Evolutionary conservation across 1,140 invertebrate species (phyloP).

Genomic region (Atopsyche davidsoni): DNA sequence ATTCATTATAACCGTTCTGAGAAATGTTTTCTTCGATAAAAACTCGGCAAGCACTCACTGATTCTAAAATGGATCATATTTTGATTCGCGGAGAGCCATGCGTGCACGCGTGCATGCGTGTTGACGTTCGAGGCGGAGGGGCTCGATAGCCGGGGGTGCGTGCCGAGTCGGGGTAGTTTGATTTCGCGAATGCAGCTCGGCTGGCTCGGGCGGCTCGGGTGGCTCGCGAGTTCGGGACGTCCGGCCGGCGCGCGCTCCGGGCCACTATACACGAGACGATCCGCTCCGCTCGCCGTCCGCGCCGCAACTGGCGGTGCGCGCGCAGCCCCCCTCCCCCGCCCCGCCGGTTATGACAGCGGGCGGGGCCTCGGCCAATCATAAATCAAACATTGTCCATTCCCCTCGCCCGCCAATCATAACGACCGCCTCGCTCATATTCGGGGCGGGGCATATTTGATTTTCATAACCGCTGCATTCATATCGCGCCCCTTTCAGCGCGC

Average conservation of each 20-base stretch:
- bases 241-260: conserved; percentile 33
- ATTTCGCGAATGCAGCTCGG: no score
- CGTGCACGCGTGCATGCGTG: conserved; percentile 33
- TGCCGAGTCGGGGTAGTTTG: conserved; percentile 42
- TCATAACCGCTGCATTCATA: conserved; percentile 52
- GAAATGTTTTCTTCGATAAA: no score
- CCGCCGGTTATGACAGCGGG: conserved; percentile 48
- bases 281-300: conserved; percentile 39
- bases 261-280: no score
- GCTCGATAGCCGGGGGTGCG: conserved; percentile 8
- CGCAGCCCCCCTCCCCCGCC: conserved; percentile 39
- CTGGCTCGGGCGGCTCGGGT: conserved; percentile 40
- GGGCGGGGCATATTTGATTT: conserved; percentile 51
- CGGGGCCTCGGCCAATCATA: conserved; percentile 47
- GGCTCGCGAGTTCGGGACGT: conserved; percentile 33
- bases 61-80: no score
- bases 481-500: conserved; percentile 29
- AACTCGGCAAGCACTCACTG: no score
- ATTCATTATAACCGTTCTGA: no score
- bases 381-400: conserved; percentile 51
- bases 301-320: conserved; percentile 44
- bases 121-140: conserved; percentile 31
- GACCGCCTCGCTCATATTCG: conserved; percentile 38
- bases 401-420: conserved; percentile 31
- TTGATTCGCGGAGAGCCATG: conserved; percentile 34